phyloP scores from a whole-genome alignment of 2,113 vertebrate genomes.

The Aphelocoma coerulescens region DNA sequence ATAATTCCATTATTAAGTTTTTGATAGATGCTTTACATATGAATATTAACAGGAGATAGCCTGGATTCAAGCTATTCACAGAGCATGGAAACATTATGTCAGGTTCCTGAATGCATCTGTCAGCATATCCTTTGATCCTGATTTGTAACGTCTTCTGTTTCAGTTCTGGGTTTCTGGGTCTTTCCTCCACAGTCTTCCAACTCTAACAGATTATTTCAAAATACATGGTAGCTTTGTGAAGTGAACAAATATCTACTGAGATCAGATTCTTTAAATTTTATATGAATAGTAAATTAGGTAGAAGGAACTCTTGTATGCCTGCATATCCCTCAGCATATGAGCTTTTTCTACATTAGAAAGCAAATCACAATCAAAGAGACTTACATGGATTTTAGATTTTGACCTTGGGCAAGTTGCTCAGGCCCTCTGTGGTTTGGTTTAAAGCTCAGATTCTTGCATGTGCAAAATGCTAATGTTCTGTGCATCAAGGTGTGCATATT shows the following conservation, averaged over 20 bases:
- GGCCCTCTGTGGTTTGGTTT: background rate
- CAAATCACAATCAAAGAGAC: constrained; percentile 31
- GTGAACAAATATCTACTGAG: constrained; percentile 35
- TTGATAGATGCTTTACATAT: background rate
- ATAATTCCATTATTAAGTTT: background rate
- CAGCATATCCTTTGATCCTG: background rate
- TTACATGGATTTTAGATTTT: constrained; percentile 5
- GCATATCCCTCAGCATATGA: constrained; percentile 1
- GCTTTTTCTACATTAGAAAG: constrained; percentile 26
- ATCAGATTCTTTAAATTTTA: constrained; percentile 26
- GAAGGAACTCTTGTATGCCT: background rate
- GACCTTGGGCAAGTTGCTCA: constrained; percentile 31
- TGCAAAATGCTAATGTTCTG: constrained; percentile 5
- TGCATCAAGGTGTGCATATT: background rate
- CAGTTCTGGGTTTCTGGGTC: background rate
- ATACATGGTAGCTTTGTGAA: constrained; percentile 17
- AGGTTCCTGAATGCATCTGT: background rate
- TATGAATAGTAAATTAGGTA: constrained; percentile 44
- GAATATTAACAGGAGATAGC: background rate
- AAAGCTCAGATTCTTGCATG: background rate
- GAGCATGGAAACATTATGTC: background rate
- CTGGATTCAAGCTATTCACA: background rate
- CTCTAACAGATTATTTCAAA: constrained; percentile 26
- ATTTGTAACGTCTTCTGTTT: background rate
- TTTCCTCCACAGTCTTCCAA: background rate